Evolutionary conservation across 2,113 vertebrate species (phyloP), one percentile per base, ranked within the genome.

Genomic region (Oncorhynchus kisutch): DNA sequence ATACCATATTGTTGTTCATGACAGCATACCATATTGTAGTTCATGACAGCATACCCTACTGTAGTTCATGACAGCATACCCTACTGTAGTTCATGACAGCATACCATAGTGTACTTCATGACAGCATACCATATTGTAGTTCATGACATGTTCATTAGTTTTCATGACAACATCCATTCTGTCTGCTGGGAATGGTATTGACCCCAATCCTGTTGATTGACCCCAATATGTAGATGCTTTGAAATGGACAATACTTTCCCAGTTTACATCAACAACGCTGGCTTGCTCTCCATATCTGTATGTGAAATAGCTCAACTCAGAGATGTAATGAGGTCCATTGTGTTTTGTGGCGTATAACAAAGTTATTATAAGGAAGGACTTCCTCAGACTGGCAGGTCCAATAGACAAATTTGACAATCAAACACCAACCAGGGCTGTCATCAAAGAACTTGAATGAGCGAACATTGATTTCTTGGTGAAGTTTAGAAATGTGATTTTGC

Each of bases 371-470:
- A 70, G 34, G 71, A 62, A 70, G 31, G 25, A 69, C 48, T 74
- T 81, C 48, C 67, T 72, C 69, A 70, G 14, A 13, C 77, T 84
- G 0, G 82, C 84, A 70, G 87, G 82, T 90, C 74, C 81, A 84
- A 79, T 77, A 81, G 74, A 78, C 84, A 89, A 89, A 48, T 64
- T 72, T 88, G 88, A 90, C 91, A 91, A 90, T 92, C 91, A 90
- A 76, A 75, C 11, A 59, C 54, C 25, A 39, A 8, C 7, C 48
- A 64, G 74, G 85, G 76, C 81, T 87, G 89, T 88, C 82, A 89
- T 86, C 73, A 72, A 62, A 85, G 76, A 81, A 54, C 45, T 12
- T 71, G 12, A 54, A 49, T 3, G 16, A 5, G 24, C 20, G 3
- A 20, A 4, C 14, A 51, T 51, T 14, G 49, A 54, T 22, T 13